A percentile compares a stretch with the other conserved stretches of the same genome.
phyloP scores from a whole-genome alignment of 2,888 invertebrate genomes.

The Lamproptera curius region DNA sequence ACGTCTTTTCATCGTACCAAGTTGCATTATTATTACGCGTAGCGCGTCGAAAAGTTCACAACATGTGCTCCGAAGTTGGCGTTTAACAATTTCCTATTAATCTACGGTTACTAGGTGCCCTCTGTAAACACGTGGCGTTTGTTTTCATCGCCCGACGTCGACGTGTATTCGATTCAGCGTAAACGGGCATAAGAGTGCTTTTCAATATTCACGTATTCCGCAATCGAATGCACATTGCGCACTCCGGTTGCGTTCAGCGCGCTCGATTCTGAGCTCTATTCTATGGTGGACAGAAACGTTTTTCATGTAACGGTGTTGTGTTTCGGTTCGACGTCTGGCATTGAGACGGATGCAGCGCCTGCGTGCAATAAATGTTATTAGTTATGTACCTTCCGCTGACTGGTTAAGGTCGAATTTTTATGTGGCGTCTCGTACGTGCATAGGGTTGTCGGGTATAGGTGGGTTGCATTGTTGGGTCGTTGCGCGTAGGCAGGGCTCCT shows the following conservation, averaged over 20 bases:
- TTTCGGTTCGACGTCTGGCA: conserved; percentile 38
- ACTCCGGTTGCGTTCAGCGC: conserved; percentile 35
- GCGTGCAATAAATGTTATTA: conserved; percentile 31
- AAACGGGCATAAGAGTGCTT: conserved; percentile 62
- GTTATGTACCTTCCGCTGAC: conserved; percentile 21
- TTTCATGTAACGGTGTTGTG: no score
- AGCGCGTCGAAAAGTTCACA: conserved; percentile 46
- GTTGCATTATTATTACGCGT: background rate
- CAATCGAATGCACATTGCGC: conserved; percentile 66
- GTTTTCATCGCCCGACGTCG: conserved; percentile 36
- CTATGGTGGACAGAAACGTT: conserved; percentile 37
- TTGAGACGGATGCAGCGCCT: conserved; percentile 47
- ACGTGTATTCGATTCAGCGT: conserved; percentile 55
- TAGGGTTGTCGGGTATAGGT: conserved; percentile 60
- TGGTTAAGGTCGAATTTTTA: conserved; percentile 34
- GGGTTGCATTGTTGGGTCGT: conserved; percentile 54
- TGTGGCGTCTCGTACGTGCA: conserved; percentile 25
- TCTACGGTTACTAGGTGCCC: conserved; percentile 51
- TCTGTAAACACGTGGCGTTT: conserved; percentile 68
- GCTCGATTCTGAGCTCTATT: conserved; percentile 54
- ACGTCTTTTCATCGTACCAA: background rate
- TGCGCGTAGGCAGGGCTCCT: conserved; percentile 65
- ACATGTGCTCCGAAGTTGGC: conserved; percentile 55
- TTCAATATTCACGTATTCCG: conserved; percentile 63
- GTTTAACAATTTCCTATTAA: conserved; percentile 47